Base-by-base conservation (phyloP, 2,797 vertebrate species). In the Enteromius mattozi region DNA sequence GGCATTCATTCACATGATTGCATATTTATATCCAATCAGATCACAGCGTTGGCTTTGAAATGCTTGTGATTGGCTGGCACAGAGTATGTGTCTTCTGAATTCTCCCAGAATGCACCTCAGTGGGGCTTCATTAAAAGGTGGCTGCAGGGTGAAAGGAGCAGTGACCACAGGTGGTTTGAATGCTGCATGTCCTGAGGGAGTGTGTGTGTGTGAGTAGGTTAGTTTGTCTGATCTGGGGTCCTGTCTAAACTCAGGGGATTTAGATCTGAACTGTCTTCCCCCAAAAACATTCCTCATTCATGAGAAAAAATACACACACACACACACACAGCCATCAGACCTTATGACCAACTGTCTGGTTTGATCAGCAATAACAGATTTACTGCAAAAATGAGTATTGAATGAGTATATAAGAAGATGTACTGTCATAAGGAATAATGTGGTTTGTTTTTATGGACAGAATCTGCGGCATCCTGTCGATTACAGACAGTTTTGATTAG, bases 61-160 rank as follows among this genome's bases (percentile, higher is more conserved):
- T 19, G 69, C 49, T 47, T 35, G 33, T 16, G 81, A 84, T 88
- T 82, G 83, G 86, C 56, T 45, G 68, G 78, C 54, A 76, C 33
- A 87, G 47, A 80, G 37, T 77, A 61, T 35, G 72, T 76, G 61
- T 83, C 78, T 78, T 78, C 69, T 81, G 61, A 83, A 70, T 75
- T 24, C 68, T 87, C 86, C 86, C 84, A 87, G 81, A 86, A 89
- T 89, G 88, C 87, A 81, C 79, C 77, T 87, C 96, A 96, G 96
- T 95, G 92, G 96, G 96, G 96, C 96, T 97, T 97, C 96, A 97
- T 97, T 97, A 97, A 97, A 97, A 97, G 96, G 95, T 96, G 96
- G 95, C 96, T 97, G 94, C 95, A 96, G 96, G 96, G 95, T 94
- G 93, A 94, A 96, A 96, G 95, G 95, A 94, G 95, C 94, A 94